phyloP scores from a whole-genome alignment of 2,888 invertebrate species.

The Rapana venosa region DNA sequence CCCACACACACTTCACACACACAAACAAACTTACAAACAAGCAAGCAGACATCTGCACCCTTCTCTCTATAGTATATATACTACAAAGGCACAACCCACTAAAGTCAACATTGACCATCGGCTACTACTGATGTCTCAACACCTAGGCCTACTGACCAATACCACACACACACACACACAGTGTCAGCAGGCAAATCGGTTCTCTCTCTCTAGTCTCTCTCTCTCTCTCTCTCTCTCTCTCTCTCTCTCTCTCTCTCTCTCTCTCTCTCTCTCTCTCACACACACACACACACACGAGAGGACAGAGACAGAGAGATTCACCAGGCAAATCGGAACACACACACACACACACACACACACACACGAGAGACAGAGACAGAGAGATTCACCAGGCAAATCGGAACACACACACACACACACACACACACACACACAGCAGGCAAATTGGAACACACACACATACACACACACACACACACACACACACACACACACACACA shows the following conservation, averaged over 20 bases:
- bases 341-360: background rate
- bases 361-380: too few relatives aligned
- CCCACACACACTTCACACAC: too few relatives aligned
- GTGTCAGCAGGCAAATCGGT: background rate
- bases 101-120: too few relatives aligned
- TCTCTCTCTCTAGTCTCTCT: too few relatives aligned
- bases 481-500: background rate
- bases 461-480: slow-evolving; percentile 1
- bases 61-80: background rate
- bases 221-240: slow-evolving; percentile 11
- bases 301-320: background rate
- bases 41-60: background rate
- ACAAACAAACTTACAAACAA: background rate
- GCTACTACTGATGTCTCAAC: too few relatives aligned
- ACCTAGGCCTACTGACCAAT: background rate
- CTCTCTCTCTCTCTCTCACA: background rate
- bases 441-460: too few relatives aligned
- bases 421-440: background rate
- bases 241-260: background rate
- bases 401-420: too few relatives aligned
- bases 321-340: background rate
- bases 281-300: background rate
- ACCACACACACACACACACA: background rate
- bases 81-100: too few relatives aligned
- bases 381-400: background rate